A percentile compares a stretch with the other conserved stretches of the same genome.
phyloP scores from a whole-genome alignment of 2,113 vertebrate species.

The Hyla sarda region DNA sequence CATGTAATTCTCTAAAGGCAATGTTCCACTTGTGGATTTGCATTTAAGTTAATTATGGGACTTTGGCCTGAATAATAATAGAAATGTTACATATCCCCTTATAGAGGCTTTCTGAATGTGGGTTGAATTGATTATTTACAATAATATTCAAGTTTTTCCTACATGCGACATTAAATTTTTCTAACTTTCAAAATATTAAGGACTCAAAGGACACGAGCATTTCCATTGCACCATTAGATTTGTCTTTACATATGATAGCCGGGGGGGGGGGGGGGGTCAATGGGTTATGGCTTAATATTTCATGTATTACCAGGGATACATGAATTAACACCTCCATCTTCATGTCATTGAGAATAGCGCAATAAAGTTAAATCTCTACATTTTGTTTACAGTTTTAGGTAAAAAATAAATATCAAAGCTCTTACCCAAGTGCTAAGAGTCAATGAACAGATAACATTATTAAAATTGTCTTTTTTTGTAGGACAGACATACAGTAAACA shows the following conservation, averaged over 20 bases:
- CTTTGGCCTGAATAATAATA: neutral
- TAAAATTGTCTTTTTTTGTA: neutral
- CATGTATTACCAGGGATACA: neutral
- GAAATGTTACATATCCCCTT: neutral
- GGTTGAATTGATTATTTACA: neutral
- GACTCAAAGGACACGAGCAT: neutral
- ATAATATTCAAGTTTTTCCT: neutral
- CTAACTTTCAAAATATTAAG: neutral
- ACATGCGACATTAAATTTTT: no score
- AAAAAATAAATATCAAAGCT: neutral
- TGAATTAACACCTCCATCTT: neutral
- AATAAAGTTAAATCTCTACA: neutral
- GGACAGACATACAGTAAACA: neutral
- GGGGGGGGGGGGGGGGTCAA: no score
- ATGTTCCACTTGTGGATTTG: neutral
- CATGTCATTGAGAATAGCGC: neutral
- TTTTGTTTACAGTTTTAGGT: neutral
- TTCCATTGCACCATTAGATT: constrained; percentile 2
- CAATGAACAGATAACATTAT: neutral
- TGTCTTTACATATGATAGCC: no score
- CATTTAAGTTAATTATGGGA: constrained; percentile 20
- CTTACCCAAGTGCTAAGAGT: neutral
- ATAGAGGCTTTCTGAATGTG: neutral
- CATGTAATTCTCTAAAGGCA: neutral
- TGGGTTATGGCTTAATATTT: no score